Percentiles rank a stretch among this genome's conserved stretches.
Evolutionary conservation across 2,888 invertebrate species (phyloP).

Genomic region (Aphodius granarius): DNA sequence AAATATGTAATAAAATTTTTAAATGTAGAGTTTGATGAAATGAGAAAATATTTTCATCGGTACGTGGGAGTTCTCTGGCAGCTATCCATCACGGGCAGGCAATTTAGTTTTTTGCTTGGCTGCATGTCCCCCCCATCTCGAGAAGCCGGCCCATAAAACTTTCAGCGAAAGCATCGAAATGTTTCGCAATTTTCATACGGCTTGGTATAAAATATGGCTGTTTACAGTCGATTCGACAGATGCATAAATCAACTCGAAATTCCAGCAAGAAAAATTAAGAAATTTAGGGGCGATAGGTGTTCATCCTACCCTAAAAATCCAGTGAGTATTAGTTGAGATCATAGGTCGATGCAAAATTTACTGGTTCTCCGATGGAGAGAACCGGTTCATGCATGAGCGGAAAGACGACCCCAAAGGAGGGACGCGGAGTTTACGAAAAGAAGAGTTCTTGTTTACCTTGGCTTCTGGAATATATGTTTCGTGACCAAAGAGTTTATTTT

Average conservation of each 20-base stretch:
- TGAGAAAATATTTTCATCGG: not conserved
- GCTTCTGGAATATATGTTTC: conserved; percentile 40
- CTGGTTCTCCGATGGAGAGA: not conserved
- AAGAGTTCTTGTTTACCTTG: conserved; percentile 36
- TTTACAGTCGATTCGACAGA: conserved; percentile 39
- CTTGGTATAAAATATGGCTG: conserved; percentile 38
- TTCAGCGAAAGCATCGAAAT: conserved; percentile 28
- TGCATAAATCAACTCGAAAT: conserved; percentile 34
- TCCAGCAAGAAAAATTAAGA: not conserved
- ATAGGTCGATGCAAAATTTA: not conserved
- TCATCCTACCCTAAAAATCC: not conserved
- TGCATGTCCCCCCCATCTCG: conserved; percentile 12
- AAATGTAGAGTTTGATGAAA: not conserved
- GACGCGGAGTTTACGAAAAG: not conserved
- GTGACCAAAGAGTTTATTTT: conserved; percentile 45
- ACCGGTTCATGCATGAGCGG: not conserved
- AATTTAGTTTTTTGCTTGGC: conserved; percentile 23
- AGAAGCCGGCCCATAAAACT: conserved; percentile 26
- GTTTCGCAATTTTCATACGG: conserved; percentile 37
- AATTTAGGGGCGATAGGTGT: not conserved
- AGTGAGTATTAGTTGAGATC: not conserved
- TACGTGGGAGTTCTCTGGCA: conserved; percentile 22
- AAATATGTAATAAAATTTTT: not conserved
- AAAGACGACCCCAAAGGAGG: not conserved
- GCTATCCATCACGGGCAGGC: conserved; percentile 26